These are phyloP conservation scores for Micromys minutus DNA, from an alignment of 2,113 vertebrate genomes.

Conservation along the genomic window DNA sequence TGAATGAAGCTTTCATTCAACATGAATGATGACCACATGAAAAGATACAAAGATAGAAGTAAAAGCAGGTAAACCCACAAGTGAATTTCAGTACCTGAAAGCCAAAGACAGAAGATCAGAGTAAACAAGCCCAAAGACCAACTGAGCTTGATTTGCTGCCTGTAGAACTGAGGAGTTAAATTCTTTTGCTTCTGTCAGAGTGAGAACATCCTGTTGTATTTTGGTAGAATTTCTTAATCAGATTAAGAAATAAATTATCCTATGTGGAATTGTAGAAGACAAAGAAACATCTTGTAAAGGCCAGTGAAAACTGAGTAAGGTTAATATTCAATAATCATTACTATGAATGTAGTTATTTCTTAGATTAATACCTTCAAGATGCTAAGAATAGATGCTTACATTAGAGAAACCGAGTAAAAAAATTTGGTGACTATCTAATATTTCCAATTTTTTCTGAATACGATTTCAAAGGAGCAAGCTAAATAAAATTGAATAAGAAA, in stretches of 20 bases:
- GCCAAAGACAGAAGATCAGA: background rate
- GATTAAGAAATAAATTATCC: background rate
- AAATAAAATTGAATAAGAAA: background rate
- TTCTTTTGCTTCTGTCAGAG: background rate
- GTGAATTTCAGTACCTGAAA: accelerated
- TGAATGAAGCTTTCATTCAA: background rate
- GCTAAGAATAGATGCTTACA: background rate
- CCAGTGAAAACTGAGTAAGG: background rate
- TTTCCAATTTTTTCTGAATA: background rate
- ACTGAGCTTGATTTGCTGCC: background rate
- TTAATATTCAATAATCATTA: background rate
- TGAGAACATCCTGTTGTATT: too few relatives aligned
- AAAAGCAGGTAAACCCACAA: background rate
- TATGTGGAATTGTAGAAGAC: background rate
- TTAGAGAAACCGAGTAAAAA: background rate
- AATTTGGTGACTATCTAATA: background rate
- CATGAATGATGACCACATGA: background rate
- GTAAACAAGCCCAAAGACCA: background rate
- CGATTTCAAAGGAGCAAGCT: background rate
- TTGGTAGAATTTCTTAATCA: background rate
- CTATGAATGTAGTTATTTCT: background rate
- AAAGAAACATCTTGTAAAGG: background rate
- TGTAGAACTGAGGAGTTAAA: background rate
- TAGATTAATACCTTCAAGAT: background rate
- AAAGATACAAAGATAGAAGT: background rate